Base-by-base conservation (phyloP, 2,113 vertebrate species). In the Meles meles region DNA sequence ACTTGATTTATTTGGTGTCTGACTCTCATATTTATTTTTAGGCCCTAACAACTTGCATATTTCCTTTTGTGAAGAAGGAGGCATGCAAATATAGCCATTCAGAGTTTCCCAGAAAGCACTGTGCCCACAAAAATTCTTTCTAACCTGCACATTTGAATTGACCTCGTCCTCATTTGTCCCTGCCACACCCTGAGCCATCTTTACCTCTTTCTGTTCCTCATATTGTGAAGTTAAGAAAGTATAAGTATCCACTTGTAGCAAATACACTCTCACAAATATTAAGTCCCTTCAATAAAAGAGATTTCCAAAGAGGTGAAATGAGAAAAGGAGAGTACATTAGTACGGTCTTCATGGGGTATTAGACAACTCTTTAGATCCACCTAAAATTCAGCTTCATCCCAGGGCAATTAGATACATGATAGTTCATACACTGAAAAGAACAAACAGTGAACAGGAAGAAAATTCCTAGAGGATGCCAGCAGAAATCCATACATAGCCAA, bases 1-100 rank as follows among this genome's bases (percentile, higher is more conserved):
- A 95, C 55, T 82, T 97, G 95, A 97, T 95, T 96, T 97, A 97
- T 97, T 89, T 97, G 90, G 93, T 97, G 80, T 84, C 95, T 88
- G 81, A 77, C 15, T 37, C 74, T 92, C n/a, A 14, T 76, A 55
- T 72, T 96, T 97, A 96, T 92, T 96, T 97, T 96, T 97, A 97
- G 88, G 44, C 88, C 39, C 67, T 92, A 61, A 59, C 29, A 82
- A 25, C 14, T 84, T 91, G 63, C 42, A 37, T 77, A 77, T 81
- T 81, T 94, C 74, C 80, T 95, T 93, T 92, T 47, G 72, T 65
- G 92, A 96, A 91, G 83, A 88, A 89, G 74, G 21, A 84, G 44
- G n/a, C 65, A 92, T 67, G 83, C 57, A 97, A 86, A 94, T 86
- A 69, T 4, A 94, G 84, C 25, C 80, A 47, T 57, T 55, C n/a